These are phyloP conservation scores for Hipparchia sbordonii DNA, from an alignment of 2,888 invertebrate species.

Conservation along the genomic window DNA sequence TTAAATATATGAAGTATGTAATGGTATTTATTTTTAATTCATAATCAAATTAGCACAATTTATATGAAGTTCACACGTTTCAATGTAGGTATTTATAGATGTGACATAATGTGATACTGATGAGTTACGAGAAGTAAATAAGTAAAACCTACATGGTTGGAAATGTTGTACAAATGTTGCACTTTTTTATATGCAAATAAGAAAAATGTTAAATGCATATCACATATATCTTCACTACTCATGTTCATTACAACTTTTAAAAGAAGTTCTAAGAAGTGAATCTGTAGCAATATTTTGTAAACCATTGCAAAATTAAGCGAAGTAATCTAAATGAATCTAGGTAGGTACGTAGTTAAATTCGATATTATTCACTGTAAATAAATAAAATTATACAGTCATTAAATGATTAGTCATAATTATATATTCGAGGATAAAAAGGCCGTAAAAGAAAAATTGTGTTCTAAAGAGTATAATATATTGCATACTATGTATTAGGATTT, in stretches of 20 bases:
- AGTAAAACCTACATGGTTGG: neutral
- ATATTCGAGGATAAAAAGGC: neutral
- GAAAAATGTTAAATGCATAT: neutral
- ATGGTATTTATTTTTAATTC: conserved; percentile 6
- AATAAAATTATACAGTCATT: conserved; percentile 10
- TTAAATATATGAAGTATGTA: neutral
- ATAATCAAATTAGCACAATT: conserved; percentile 8
- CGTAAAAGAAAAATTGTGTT: neutral
- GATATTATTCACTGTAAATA: neutral
- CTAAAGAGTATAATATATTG: too few relatives aligned
- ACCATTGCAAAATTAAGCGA: too few relatives aligned
- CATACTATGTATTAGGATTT: too few relatives aligned
- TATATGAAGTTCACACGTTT: conserved; percentile 25
- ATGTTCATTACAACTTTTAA: too few relatives aligned
- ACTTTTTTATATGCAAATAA: neutral
- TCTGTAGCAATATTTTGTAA: too few relatives aligned
- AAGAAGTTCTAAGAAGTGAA: too few relatives aligned
- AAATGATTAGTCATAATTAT: neutral
- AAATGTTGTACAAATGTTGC: neutral
- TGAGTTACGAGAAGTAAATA: conserved; percentile 19
- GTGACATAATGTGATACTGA: conserved; percentile 33
- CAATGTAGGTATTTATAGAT: conserved; percentile 31
- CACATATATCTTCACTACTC: neutral
- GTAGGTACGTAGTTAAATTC: too few relatives aligned
- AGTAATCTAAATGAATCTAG: neutral